These are phyloP conservation scores for Solenopsis invicta DNA, from an alignment of 1,140 invertebrate genomes.

Conservation along the genomic window DNA sequence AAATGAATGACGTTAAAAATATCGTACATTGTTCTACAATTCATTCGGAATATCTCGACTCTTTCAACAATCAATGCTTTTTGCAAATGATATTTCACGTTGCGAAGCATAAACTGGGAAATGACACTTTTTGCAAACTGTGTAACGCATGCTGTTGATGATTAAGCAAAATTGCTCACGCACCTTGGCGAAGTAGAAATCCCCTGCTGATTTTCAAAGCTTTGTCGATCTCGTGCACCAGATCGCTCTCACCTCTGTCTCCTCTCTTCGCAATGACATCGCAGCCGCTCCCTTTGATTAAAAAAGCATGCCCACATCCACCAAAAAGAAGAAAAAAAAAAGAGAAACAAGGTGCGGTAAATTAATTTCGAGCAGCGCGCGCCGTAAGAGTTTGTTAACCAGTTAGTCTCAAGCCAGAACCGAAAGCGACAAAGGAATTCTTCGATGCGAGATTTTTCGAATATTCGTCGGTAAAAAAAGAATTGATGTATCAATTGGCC, in stretches of 20 bases:
- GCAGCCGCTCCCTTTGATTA: slow-evolving; percentile 77
- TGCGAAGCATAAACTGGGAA: too few relatives aligned
- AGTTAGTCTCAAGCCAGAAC: not conserved
- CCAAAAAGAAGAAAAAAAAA: slow-evolving; percentile 59
- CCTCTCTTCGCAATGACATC: slow-evolving; percentile 73
- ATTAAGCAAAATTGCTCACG: slow-evolving; percentile 71
- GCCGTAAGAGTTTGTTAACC: not conserved
- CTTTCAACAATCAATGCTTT: not conserved
- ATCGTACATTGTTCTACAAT: not conserved
- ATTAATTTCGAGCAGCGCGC: slow-evolving; percentile 6
- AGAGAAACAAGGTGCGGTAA: slow-evolving; percentile 10
- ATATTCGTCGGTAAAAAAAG: not conserved
- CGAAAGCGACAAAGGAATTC: not conserved
- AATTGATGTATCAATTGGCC: not conserved
- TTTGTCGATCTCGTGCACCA: slow-evolving; percentile 90
- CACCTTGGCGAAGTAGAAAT: slow-evolving; percentile 88
- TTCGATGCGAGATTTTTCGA: not conserved
- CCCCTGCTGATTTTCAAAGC: slow-evolving; percentile 88
- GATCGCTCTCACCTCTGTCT: slow-evolving; percentile 83
- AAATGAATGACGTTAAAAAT: not conserved
- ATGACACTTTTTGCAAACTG: not conserved
- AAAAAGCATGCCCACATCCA: slow-evolving; percentile 79
- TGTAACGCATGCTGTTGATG: slow-evolving; percentile 50
- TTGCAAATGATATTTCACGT: not conserved
- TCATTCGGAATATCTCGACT: not conserved